A percentile compares a stretch with the other conserved stretches of the same genome.
These are phyloP conservation scores for Scaptomyza caliginosa DNA, from an alignment of 2,888 invertebrate genomes.

Conservation along the genomic window DNA sequence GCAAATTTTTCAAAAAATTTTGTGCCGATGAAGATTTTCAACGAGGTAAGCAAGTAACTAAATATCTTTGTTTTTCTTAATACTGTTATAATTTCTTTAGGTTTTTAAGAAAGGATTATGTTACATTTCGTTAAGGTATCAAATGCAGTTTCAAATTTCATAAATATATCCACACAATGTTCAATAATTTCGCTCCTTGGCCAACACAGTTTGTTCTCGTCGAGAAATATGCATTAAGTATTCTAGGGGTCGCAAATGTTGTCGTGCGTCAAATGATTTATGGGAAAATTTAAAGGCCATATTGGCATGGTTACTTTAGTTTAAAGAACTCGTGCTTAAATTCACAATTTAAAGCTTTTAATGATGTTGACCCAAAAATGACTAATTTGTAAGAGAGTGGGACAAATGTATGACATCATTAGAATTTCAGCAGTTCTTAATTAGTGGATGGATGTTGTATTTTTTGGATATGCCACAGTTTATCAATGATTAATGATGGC, in stretches of 20 bases:
- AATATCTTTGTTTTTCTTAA: not conserved
- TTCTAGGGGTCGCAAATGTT: not conserved
- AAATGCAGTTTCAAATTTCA: not conserved
- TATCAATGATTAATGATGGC: not conserved
- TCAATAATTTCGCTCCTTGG: not conserved
- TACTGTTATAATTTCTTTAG: too few relatives aligned
- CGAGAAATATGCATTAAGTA: too few relatives aligned
- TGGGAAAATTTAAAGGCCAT: not conserved
- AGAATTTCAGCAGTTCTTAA: not conserved
- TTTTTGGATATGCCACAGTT: not conserved
- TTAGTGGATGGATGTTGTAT: not conserved
- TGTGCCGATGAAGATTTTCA: conserved; percentile 82
- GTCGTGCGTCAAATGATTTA: not conserved
- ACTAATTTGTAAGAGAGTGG: not conserved
- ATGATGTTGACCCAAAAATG: not conserved
- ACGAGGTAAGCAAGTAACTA: conserved; percentile 66
- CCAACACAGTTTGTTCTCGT: not conserved
- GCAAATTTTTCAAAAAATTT: conserved; percentile 80
- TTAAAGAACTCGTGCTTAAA: not conserved
- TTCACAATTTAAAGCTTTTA: not conserved
- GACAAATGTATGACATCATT: not conserved
- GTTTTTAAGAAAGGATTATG: not conserved
- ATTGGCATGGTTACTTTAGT: not conserved
- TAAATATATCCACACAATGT: not conserved
- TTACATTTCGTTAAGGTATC: not conserved